Base-by-base conservation (phyloP, 2,797 vertebrate genomes). In the Micropoecilia bifurca region DNA sequence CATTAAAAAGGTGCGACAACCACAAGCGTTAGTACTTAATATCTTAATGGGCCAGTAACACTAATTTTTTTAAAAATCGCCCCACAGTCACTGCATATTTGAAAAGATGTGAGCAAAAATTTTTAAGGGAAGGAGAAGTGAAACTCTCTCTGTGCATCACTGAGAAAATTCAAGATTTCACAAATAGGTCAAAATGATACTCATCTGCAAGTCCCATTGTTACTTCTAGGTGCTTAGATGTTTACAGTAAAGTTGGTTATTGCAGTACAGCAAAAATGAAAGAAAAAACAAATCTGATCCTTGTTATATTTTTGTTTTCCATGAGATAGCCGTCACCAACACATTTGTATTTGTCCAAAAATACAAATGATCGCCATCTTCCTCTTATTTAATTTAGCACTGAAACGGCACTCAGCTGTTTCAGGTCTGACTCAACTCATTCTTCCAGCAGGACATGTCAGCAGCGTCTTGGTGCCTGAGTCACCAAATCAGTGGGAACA, bases 401-500 rank as follows among this genome's bases (percentile, higher is more conserved):
- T 25, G 22, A 41, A 41, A 25, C 36, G 25, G 41, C 1, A 43
- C 12, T 68, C 59, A 48, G n/a, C 18, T 25, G 22, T 53, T 72
- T 45, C 30, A 68, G 53, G 2, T 33, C 1, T 18, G 36, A 59
- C 45, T 14, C 10, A 55, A 63, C 18, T 41, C 14, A 22, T 36
- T 30, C 25, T 41, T 63, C 30, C 45, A 76, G 20, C 71, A 80
- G 59, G 33, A 83, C 66, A 20, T 18, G 46, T 30, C 13, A n/a
- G 43, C 25, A 10, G 20, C 6, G 9, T 5, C 7, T 47, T 71
- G 46, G 16, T 10, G 20, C 4, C 53, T 43, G 50, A 80, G 30
- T 79, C 75, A 72, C n/a, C 12, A 71, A 80, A 61, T 41, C 3
- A 45, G 81, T 50, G 43, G 33, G 74, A 71, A 68, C 22, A 6